These are phyloP conservation scores for Felis catus DNA, from an alignment of 2,113 vertebrate species.

Conservation along the genomic window F.catus_Fca126_mat1.0 CM031426.1:48973001-48973500, in stretches of 20 bases:
- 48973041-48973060: neutral
- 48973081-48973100: neutral
- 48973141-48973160: neutral
- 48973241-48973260: neutral
- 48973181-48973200: neutral
- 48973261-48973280: too few species aligned
- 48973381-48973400: too few species aligned
- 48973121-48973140: neutral
- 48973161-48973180: neutral
- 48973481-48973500: neutral
- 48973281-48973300: too few species aligned
- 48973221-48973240: neutral
- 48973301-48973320: too few species aligned
- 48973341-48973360: too few species aligned
- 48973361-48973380: too few species aligned
- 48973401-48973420: too few species aligned
- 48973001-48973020: neutral
- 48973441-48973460: too few species aligned
- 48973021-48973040: neutral
- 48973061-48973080: neutral
- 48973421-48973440: too few species aligned
- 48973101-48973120: neutral
- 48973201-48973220: neutral
- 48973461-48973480: too few species aligned
- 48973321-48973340: too few species aligned